These are phyloP conservation scores for Laticauda laticaudata DNA, from an alignment of 2,113 vertebrate species.

Conservation along the genomic window DNA sequence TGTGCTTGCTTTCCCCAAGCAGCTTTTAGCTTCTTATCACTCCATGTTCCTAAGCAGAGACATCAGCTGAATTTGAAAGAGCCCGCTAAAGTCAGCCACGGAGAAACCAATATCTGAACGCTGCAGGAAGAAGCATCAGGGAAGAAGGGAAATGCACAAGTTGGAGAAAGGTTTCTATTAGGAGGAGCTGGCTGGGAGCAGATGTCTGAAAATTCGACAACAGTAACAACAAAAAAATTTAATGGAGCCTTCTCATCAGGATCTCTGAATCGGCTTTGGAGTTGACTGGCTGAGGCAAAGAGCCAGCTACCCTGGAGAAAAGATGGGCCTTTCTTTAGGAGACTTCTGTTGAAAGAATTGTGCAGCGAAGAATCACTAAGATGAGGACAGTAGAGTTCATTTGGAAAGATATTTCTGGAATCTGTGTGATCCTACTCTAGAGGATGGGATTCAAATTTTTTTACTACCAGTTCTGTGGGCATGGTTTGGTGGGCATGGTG, in stretches of 20 bases:
- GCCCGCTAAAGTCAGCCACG: slow-evolving; percentile 18
- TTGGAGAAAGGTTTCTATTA: neutral
- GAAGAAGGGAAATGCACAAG: neutral
- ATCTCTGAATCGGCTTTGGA: neutral
- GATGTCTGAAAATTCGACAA: neutral
- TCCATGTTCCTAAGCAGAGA: slow-evolving; percentile 35
- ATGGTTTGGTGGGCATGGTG: too few species aligned
- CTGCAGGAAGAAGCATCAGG: neutral
- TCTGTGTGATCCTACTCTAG: neutral
- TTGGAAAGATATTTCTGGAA: neutral
- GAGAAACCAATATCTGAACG: slow-evolving; percentile 30
- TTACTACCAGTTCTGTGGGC: too few species aligned
- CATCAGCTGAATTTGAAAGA: slow-evolving; percentile 46
- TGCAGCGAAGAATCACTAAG: too few species aligned
- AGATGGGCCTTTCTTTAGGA: neutral
- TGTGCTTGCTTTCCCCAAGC: slow-evolving; percentile 48
- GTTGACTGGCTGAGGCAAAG: neutral
- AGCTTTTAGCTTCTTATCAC: slow-evolving; percentile 54
- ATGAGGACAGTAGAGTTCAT: too few species aligned
- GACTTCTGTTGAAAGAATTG: neutral
- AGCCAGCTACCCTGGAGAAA: neutral
- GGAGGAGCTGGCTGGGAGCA: neutral
- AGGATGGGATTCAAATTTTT: too few species aligned
- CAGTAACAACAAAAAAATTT: fast-evolving
- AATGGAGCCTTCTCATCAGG: neutral